Evolutionary conservation across 2,113 vertebrate genomes (phyloP).

Genomic region (Antechinus flavipes): DNA sequence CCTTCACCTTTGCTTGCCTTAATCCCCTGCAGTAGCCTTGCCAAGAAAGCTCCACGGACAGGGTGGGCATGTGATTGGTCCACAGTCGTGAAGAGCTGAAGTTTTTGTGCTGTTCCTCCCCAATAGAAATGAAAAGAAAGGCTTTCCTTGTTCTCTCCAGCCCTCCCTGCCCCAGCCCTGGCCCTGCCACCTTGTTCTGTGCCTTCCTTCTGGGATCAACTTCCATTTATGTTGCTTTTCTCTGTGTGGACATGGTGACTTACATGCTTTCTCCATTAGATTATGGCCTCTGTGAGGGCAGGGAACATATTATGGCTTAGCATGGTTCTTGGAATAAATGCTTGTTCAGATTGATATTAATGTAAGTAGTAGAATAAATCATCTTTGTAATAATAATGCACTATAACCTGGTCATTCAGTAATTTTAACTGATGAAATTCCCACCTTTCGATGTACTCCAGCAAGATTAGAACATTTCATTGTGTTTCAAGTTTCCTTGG

Average conservation of each 20-base stretch:
- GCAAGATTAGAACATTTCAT: neutral
- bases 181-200: neutral
- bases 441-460: constrained; percentile 36
- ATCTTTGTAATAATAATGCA: neutral
- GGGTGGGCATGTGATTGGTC: neutral
- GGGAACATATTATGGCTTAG: neutral
- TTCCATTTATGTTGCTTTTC: neutral
- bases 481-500: neutral
- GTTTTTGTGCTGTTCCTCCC: neutral
- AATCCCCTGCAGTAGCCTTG: neutral
- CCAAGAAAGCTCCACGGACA: neutral
- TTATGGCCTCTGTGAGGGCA: neutral
- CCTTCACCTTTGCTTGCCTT: neutral
- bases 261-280: neutral
- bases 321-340: neutral
- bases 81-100: neutral
- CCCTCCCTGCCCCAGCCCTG: neutral
- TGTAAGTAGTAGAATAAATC: constrained; percentile 3
- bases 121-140: neutral
- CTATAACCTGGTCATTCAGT: neutral
- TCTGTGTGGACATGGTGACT: neutral
- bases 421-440: constrained; percentile 39
- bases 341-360: neutral
- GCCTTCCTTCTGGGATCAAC: neutral
- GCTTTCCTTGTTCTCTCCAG: neutral